Percentiles rank a stretch among this genome's conserved stretches.
Conservation (phyloP, 1,140 invertebrate species). For the Zaprionus kolodkinae region DNA sequence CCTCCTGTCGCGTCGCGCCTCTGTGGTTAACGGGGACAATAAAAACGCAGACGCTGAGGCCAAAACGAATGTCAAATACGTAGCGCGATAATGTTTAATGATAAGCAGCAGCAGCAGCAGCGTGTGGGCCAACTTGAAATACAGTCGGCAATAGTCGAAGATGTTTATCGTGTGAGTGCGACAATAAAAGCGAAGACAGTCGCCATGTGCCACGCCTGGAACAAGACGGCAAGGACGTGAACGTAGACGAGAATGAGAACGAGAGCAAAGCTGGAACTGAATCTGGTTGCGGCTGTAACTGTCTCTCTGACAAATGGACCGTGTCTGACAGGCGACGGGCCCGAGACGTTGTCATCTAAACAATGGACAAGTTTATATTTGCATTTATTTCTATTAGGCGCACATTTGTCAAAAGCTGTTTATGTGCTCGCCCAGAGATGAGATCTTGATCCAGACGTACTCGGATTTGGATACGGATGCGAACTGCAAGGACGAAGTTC, state of each 20-base stretch:
- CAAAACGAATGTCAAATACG: conserved; percentile 57
- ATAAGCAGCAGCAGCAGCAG: conserved; percentile 55
- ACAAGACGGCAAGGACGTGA: background rate
- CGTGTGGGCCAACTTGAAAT: conserved; percentile 53
- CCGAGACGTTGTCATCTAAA: conserved; percentile 56
- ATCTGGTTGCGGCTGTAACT: background rate
- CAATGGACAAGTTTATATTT: conserved; percentile 82
- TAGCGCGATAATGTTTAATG: conserved; percentile 78
- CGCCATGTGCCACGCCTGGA: conserved; percentile 39
- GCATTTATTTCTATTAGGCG: conserved; percentile 82
- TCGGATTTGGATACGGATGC: background rate
- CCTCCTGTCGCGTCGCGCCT: conserved; percentile 32
- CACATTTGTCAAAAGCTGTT: conserved; percentile 81
- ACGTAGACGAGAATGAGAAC: too few relatives aligned
- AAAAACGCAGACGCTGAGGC: conserved; percentile 47
- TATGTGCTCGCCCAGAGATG: conserved; percentile 60
- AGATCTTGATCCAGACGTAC: conserved; percentile 47
- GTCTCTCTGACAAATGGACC: conserved; percentile 75
- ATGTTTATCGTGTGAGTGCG: conserved; percentile 80
- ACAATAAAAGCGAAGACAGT: conserved; percentile 78
- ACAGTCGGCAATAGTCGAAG: conserved; percentile 77
- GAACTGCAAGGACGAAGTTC: background rate
- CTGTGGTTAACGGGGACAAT: conserved; percentile 58
- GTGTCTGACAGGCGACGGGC: conserved; percentile 71
- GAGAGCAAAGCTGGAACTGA: background rate